A percentile compares a stretch with the other conserved stretches of the same genome.
These are phyloP conservation scores for Chiropotes sagulatus DNA, from an alignment of 2,797 vertebrate species.

Conservation along the genomic window DNA sequence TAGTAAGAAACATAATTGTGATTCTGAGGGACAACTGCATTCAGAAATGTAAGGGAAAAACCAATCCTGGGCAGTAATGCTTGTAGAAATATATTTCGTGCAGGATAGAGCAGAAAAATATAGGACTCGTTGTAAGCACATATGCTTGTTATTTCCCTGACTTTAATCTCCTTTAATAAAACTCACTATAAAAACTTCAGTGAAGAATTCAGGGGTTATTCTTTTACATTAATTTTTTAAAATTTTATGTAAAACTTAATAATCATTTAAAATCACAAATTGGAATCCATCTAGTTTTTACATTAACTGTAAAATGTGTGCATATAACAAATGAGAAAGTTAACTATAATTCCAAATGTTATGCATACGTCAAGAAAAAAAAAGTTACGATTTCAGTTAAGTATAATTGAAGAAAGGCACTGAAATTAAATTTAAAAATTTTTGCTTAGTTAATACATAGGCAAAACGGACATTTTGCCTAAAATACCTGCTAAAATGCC, in stretches of 20 bases:
- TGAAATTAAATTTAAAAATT: conserved; percentile 44
- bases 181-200: conserved; percentile 28
- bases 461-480: conserved; percentile 16
- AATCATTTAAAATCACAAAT: conserved; percentile 40
- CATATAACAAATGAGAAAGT: conserved; percentile 40
- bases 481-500: conserved; percentile 15
- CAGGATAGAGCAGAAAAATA: conserved; percentile 80
- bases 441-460: conserved; percentile 60
- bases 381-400: conserved; percentile 50
- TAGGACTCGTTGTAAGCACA: conserved; percentile 59
- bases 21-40: conserved; percentile 46
- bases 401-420: neutral
- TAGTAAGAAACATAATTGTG: conserved; percentile 38
- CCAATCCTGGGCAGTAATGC: neutral
- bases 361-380: conserved; percentile 24
- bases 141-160: conserved; percentile 86
- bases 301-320: conserved; percentile 33
- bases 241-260: conserved; percentile 20
- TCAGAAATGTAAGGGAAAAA: conserved; percentile 39
- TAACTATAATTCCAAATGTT: conserved; percentile 41
- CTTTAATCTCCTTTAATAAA: conserved; percentile 61
- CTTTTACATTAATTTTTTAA: conserved; percentile 1
- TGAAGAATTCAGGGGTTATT: conserved; percentile 18
- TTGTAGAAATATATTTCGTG: conserved; percentile 71
- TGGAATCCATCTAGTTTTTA: neutral